A percentile compares a stretch with the other conserved stretches of the same genome.
phyloP scores from a whole-genome alignment of 2,888 invertebrate genomes.

The Thalpophila matura region DNA sequence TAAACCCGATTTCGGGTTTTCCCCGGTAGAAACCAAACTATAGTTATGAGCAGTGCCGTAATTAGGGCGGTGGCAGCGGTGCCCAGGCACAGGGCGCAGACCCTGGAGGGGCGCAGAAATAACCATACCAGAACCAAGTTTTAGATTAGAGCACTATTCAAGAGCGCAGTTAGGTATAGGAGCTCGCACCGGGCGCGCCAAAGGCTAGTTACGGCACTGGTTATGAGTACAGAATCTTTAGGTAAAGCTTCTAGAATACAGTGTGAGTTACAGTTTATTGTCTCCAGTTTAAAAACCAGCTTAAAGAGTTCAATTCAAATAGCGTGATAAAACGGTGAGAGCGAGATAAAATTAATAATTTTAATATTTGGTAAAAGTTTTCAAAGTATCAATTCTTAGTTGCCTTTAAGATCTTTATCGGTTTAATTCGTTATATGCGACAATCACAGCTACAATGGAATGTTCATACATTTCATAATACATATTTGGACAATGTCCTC shows the following conservation, averaged over 20 bases:
- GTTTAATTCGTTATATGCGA: constrained; percentile 44
- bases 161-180: too few relatives aligned
- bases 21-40: too few relatives aligned
- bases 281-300: constrained; percentile 35
- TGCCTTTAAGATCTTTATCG: neutral
- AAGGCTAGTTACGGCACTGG: too few relatives aligned
- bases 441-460: constrained; percentile 65
- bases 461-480: constrained; percentile 33
- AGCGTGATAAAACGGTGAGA: constrained; percentile 12
- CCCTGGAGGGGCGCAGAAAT: too few relatives aligned
- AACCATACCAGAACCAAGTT: too few relatives aligned
- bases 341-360: constrained; percentile 14
- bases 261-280: constrained; percentile 42
- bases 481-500: constrained; percentile 32
- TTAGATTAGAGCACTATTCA: too few relatives aligned
- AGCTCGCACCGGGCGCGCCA: too few relatives aligned
- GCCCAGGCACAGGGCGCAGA: too few relatives aligned
- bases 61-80: too few relatives aligned
- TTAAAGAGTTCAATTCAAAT: neutral
- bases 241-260: constrained; percentile 22
- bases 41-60: too few relatives aligned
- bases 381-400: neutral
- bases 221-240: constrained; percentile 25
- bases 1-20: too few relatives aligned
- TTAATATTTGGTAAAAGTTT: constrained; percentile 9